phyloP scores from a whole-genome alignment of 1,140 invertebrate species.

The Bradysia coprophila region DNA sequence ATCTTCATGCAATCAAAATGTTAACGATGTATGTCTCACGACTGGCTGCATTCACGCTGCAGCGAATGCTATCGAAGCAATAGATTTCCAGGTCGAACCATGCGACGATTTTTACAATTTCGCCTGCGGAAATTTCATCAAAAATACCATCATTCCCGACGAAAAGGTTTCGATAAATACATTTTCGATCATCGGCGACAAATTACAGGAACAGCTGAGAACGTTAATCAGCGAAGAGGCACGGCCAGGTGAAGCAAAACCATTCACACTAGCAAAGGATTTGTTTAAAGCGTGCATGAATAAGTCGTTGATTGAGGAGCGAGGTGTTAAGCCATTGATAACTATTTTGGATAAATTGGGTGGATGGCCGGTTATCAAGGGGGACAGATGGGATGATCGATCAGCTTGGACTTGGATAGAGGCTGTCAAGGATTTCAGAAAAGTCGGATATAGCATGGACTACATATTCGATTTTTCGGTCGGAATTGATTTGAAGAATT shows the following conservation, averaged over 20 bases:
- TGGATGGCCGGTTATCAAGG: slow-evolving; percentile 78
- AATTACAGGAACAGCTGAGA: slow-evolving; percentile 59
- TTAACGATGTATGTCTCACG: slow-evolving; percentile 30
- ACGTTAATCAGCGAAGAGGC: slow-evolving; percentile 51
- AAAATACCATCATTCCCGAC: slow-evolving; percentile 54
- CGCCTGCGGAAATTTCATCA: slow-evolving; percentile 56
- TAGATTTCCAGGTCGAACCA: slow-evolving; percentile 57
- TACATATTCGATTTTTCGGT: slow-evolving; percentile 88
- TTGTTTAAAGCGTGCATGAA: slow-evolving; percentile 75
- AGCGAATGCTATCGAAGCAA: slow-evolving; percentile 46
- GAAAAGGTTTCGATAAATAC: slow-evolving; percentile 63
- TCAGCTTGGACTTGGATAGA: slow-evolving; percentile 59
- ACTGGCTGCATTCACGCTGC: slow-evolving; percentile 52
- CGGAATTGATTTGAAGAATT: slow-evolving; percentile 80
- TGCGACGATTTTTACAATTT: slow-evolving; percentile 83
- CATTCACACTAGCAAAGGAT: slow-evolving; percentile 55
- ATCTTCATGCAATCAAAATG: slow-evolving; percentile 6
- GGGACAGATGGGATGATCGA: slow-evolving; percentile 48
- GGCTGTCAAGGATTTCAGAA: slow-evolving; percentile 60
- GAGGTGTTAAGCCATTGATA: slow-evolving; percentile 48
- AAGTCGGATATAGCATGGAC: slow-evolving; percentile 67
- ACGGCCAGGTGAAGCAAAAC: slow-evolving; percentile 40
- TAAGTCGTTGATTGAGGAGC: slow-evolving; percentile 50
- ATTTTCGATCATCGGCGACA: slow-evolving; percentile 62
- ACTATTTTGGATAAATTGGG: slow-evolving; percentile 57